Conservation (phyloP, 2,888 invertebrate species). For the Alloplasta piceator region DNA sequence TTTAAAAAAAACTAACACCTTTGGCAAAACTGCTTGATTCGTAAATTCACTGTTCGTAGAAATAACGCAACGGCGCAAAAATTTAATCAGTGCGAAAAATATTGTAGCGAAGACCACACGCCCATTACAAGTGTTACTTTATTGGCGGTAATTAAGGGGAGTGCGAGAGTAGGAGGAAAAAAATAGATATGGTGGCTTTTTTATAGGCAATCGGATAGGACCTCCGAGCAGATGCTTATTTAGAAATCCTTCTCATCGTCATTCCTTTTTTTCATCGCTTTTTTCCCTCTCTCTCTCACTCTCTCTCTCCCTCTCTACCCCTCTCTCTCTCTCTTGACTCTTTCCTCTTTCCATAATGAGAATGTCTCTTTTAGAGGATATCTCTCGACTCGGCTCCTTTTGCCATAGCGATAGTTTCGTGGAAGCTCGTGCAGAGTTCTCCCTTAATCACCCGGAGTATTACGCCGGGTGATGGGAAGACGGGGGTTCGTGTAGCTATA, state of each 20-base stretch:
- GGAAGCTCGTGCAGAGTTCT: conserved; percentile 50
- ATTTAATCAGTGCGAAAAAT: too few relatives aligned
- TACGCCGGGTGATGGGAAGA: conserved; percentile 39
- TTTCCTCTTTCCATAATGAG: conserved; percentile 57
- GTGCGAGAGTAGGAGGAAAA: conserved; percentile 33
- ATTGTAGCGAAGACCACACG: conserved; percentile 20
- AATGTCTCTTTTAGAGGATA: conserved; percentile 61
- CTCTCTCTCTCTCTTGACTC: conserved; percentile 13
- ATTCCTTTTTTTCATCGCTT: conserved; percentile 35
- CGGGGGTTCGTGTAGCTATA: conserved; percentile 34
- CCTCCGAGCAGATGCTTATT: conserved; percentile 50
- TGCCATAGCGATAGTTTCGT: conserved; percentile 59
- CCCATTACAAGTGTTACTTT: conserved; percentile 66
- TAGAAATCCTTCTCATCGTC: conserved; percentile 41
- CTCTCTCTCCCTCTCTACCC: conserved; percentile 1
- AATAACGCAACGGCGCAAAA: too few relatives aligned
- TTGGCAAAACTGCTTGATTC: too few relatives aligned
- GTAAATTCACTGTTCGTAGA: too few relatives aligned
- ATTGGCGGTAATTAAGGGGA: conserved; percentile 60
- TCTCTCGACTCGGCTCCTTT: conserved; percentile 52
- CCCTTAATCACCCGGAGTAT: conserved; percentile 21
- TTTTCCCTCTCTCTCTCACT: conserved; percentile 14
- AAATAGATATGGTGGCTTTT: conserved; percentile 34
- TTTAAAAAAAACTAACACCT: too few relatives aligned
- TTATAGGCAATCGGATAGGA: conserved; percentile 45